phyloP scores from a whole-genome alignment of 1,140 invertebrate species.

The Panagrolaimus sp. region DNA sequence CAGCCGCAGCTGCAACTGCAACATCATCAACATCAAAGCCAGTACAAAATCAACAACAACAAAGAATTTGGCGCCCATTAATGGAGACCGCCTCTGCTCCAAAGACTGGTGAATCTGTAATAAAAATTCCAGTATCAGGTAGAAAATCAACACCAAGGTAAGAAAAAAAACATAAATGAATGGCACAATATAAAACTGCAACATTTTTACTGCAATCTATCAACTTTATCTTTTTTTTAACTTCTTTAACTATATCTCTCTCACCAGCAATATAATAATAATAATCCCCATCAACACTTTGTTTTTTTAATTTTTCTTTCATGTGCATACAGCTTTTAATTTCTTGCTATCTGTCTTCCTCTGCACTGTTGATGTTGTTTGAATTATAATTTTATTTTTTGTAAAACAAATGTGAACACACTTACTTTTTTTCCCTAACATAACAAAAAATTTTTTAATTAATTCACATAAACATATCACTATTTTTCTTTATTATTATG shows the following conservation, averaged over 20 bases:
- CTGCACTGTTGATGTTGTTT: background rate
- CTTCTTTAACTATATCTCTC: too few relatives aligned
- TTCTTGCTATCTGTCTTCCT: conserved; percentile 9
- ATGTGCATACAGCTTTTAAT: too few relatives aligned
- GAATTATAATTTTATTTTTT: conserved; percentile 6
- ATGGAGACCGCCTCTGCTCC: background rate
- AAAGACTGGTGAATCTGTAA: background rate
- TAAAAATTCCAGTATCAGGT: too few relatives aligned
- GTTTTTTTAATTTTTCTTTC: background rate
- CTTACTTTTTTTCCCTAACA: background rate
- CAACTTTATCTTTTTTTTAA: too few relatives aligned
- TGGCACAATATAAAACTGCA: background rate
- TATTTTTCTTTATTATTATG: too few relatives aligned
- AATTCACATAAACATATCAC: too few relatives aligned
- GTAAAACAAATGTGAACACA: conserved; percentile 1
- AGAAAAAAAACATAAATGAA: background rate
- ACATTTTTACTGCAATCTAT: background rate
- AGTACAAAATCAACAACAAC: background rate
- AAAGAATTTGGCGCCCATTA: background rate
- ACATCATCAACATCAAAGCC: background rate
- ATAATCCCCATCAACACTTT: background rate
- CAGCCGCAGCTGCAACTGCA: too few relatives aligned
- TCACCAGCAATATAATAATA: too few relatives aligned
- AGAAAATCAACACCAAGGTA: background rate
- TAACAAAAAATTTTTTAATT: background rate